Evolutionary conservation across 2,888 invertebrate species (phyloP), one percentile per base, ranked within the genome.

Genomic region (Molorchus minor): DNA sequence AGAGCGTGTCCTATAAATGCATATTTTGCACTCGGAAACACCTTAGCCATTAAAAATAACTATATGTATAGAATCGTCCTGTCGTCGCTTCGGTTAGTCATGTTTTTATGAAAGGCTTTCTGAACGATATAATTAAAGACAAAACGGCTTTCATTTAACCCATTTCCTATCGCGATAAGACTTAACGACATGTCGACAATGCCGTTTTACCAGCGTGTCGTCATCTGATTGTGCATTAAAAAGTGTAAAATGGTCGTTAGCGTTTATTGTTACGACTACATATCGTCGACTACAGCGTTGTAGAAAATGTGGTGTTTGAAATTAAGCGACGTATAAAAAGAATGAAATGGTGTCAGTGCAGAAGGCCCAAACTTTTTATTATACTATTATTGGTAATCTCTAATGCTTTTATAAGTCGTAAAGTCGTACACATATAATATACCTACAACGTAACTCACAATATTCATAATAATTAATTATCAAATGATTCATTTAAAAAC

Each of bases 151-250:
- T 59, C 63, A 57, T 63, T 57, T 51, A 54, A 57, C 52, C 56
- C 65, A 56, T 58, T 59, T 64, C 61, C 61, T 54, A 59, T 63
- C 44, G 62, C 64, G 57, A 66, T 68, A 67, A 64, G 56, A 56
- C 56, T 56, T 63, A 68, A 68, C 68, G 65, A 67, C 60, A 65
- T 65, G 67, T 68, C 65, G 63, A 65, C 65, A 63, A 64, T 67
- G 65, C 63, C 64, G 61, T 60, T 62, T 60, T 30, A 56, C 45
- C 68, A 57, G 53, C 66, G 63, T 60, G 59, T 54, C 63, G 69
- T 71, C 71, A 72, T 71, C 72, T 71, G 71, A 68, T 66, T 64
- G 71, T 66, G 61, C 71, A 71, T 72, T 72, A 71, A 72, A 72
- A 71, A 71, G 71, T 71, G 71, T 67, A 68, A 68, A 71, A 63